These are phyloP conservation scores for Ariopsis seemanni DNA, from an alignment of 2,113 vertebrate genomes.

Conservation along the genomic window DNA sequence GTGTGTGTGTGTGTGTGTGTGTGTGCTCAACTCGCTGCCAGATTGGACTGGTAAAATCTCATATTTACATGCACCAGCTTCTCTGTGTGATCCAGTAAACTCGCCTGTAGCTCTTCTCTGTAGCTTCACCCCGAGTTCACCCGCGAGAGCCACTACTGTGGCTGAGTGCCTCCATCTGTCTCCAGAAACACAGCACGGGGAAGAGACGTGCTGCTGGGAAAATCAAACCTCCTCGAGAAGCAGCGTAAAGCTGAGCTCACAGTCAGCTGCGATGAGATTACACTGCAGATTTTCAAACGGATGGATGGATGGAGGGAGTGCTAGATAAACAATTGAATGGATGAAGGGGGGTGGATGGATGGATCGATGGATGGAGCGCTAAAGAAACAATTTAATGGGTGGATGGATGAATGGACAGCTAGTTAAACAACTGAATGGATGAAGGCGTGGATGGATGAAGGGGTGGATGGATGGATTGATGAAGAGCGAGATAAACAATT, in stretches of 20 bases:
- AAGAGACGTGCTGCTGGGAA: slow-evolving; percentile 5
- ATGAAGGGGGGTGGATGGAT: neutral
- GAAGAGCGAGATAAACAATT: neutral
- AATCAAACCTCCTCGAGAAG: neutral
- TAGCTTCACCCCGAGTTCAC: neutral
- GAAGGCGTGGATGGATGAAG: neutral
- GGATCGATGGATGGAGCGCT: neutral
- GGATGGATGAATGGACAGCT: neutral
- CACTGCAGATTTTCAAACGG: neutral
- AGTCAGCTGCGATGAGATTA: neutral
- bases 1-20: slow-evolving; percentile 18
- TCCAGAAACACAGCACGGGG: neutral
- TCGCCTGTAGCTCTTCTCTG: slow-evolving; percentile 4
- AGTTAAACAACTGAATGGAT: neutral
- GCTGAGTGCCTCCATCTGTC: slow-evolving; percentile 22
- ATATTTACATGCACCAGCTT: slow-evolving; percentile 26
- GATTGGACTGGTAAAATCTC: slow-evolving; percentile 22
- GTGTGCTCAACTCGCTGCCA: slow-evolving; percentile 12
- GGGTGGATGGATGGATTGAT: neutral
- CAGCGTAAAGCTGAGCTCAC: neutral
- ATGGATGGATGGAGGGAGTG: neutral
- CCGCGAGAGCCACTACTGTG: slow-evolving; percentile 19
- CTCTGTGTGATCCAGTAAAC: slow-evolving; percentile 19
- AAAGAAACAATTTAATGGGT: neutral
- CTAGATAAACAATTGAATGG: too few relatives aligned